Conservation (phyloP, 2,113 vertebrate species). For the Ptilonorhynchus violaceus region DNA sequence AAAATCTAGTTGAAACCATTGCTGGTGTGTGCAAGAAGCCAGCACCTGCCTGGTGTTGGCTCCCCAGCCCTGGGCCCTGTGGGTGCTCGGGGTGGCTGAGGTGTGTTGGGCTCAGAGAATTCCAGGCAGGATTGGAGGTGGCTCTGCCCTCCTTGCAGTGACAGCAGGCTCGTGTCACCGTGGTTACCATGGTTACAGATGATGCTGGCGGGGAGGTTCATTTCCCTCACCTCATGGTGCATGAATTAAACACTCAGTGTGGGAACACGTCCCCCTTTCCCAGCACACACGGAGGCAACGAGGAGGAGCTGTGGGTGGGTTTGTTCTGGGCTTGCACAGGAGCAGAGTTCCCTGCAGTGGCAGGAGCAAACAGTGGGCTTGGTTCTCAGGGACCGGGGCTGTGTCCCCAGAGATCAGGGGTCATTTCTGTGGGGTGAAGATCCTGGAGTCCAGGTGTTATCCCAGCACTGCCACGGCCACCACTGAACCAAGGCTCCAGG, state of each 20-base stretch:
- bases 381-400: background rate
- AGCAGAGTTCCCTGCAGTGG: background rate
- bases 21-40: background rate
- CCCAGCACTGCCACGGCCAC: background rate
- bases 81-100: background rate
- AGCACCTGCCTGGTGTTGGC: background rate
- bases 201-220: background rate
- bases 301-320: background rate
- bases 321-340: background rate
- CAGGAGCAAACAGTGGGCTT: background rate
- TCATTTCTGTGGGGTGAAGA: background rate
- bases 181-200: background rate
- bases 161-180: background rate
- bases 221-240: background rate
- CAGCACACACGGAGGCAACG: background rate
- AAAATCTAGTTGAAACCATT: background rate
- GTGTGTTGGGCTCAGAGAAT: background rate
- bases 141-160: background rate
- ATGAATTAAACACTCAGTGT: background rate
- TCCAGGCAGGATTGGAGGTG: background rate
- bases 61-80: background rate
- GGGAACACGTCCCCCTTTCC: background rate
- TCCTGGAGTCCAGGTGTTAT: background rate
- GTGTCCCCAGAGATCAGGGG: background rate
- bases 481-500: background rate